phyloP scores from a whole-genome alignment of 2,797 vertebrate species.

The Jordanella pulchra region DNA sequence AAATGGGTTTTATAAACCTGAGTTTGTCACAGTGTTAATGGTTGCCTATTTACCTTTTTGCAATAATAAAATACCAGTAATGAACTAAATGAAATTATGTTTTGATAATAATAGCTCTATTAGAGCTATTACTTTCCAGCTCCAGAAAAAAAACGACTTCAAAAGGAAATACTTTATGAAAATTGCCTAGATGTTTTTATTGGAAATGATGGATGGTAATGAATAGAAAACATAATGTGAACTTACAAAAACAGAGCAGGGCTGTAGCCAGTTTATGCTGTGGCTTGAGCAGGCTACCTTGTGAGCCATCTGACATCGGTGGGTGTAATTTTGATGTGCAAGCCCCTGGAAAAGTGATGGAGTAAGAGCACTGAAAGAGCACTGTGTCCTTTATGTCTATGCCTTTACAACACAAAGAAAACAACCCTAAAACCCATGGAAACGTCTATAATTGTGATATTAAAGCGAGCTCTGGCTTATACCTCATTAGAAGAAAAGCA shows the following conservation, averaged over 20 bases:
- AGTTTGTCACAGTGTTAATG: slow-evolving; percentile 16
- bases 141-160: neutral
- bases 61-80: slow-evolving; percentile 31
- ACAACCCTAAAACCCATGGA: slow-evolving; percentile 50
- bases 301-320: slow-evolving; percentile 59
- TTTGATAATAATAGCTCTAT: slow-evolving; percentile 1
- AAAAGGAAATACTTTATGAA: neutral
- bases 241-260: slow-evolving; percentile 15
- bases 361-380: slow-evolving; percentile 56
- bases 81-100: slow-evolving; percentile 18
- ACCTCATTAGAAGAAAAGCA: slow-evolving; percentile 63
- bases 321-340: slow-evolving; percentile 59
- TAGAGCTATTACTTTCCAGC: neutral
- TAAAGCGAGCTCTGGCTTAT: slow-evolving; percentile 55
- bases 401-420: slow-evolving; percentile 62
- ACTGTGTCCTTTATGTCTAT: slow-evolving; percentile 50
- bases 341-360: slow-evolving; percentile 33
- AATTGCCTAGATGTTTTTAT: neutral
- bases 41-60: slow-evolving; percentile 7
- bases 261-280: slow-evolving; percentile 4
- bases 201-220: neutral
- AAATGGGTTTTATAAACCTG: slow-evolving; percentile 36
- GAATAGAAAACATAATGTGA: neutral
- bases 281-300: slow-evolving; percentile 19
- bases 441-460: slow-evolving; percentile 61